Conservation (phyloP, 2,888 invertebrate genomes). For the Beris chalybata region DNA sequence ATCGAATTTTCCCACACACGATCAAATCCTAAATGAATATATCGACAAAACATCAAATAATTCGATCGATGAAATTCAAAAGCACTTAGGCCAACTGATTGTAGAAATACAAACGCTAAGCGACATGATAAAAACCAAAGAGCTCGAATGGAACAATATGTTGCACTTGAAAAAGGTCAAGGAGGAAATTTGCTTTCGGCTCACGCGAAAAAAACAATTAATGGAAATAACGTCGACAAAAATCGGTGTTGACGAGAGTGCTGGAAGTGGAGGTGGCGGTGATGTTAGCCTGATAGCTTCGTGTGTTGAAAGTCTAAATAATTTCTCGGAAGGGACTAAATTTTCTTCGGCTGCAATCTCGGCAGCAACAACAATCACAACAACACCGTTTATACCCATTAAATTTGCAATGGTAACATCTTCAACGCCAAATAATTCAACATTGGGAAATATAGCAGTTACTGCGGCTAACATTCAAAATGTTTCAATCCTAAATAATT, state of each 20-base stretch:
- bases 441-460: not conserved
- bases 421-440: constrained; percentile 6
- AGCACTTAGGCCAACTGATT: constrained; percentile 67
- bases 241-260: constrained; percentile 38
- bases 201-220: constrained; percentile 71
- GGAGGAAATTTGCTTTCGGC: constrained; percentile 74
- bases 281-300: not conserved
- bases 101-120: constrained; percentile 71
- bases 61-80: constrained; percentile 63
- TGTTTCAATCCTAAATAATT: constrained; percentile 18
- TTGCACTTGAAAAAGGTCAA: constrained; percentile 80
- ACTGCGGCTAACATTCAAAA: constrained; percentile 3
- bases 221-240: constrained; percentile 51
- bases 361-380: not conserved
- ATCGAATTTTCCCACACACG: constrained; percentile 61
- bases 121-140: constrained; percentile 76
- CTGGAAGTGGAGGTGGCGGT: constrained; percentile 6
- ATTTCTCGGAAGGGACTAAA: not conserved
- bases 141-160: constrained; percentile 84
- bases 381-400: not conserved
- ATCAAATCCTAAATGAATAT: constrained; percentile 65
- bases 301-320: constrained; percentile 12
- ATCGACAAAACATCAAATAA: constrained; percentile 66
- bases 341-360: not conserved
- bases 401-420: constrained; percentile 11